These are phyloP conservation scores for Hyla sarda DNA, from an alignment of 2,113 vertebrate genomes.

Conservation along the genomic window DNA sequence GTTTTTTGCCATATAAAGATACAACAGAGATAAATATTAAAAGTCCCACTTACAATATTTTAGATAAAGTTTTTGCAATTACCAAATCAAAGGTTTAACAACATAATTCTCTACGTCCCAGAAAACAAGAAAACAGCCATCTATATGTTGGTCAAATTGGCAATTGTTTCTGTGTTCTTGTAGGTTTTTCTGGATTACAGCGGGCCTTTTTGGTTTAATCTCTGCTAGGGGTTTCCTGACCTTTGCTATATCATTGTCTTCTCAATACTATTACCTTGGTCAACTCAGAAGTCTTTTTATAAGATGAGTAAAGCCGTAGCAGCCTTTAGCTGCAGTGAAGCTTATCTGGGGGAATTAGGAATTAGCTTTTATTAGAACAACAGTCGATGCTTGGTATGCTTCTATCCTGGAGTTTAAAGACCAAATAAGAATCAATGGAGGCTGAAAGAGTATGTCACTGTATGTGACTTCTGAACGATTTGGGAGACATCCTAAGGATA, in stretches of 20 bases:
- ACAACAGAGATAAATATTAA: no score
- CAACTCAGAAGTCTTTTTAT: conserved; percentile 62
- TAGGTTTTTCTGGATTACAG: conserved; percentile 36
- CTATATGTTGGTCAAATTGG: neutral
- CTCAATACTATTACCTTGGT: conserved; percentile 62
- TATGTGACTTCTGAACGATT: neutral
- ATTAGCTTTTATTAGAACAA: conserved; percentile 69
- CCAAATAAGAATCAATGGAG: conserved; percentile 53
- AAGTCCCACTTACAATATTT: no score
- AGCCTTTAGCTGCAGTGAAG: conserved; percentile 67
- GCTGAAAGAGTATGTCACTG: conserved; percentile 53
- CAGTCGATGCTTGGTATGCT: conserved; percentile 57
- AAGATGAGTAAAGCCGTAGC: conserved; percentile 65
- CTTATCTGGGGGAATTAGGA: conserved; percentile 71
- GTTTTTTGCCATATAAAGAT: no score
- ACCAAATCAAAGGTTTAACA: neutral
- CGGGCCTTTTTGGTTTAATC: conserved; percentile 51
- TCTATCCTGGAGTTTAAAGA: conserved; percentile 61
- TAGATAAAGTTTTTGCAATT: neutral
- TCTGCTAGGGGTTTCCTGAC: conserved; percentile 53
- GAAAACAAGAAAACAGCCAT: neutral
- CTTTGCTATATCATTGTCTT: conserved; percentile 54
- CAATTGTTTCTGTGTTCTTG: conserved; percentile 19
- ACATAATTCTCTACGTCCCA: neutral
- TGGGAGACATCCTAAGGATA: conserved; percentile 49